phyloP scores from a whole-genome alignment of 2,113 vertebrate species.

The Sapayoa aenigma region DNA sequence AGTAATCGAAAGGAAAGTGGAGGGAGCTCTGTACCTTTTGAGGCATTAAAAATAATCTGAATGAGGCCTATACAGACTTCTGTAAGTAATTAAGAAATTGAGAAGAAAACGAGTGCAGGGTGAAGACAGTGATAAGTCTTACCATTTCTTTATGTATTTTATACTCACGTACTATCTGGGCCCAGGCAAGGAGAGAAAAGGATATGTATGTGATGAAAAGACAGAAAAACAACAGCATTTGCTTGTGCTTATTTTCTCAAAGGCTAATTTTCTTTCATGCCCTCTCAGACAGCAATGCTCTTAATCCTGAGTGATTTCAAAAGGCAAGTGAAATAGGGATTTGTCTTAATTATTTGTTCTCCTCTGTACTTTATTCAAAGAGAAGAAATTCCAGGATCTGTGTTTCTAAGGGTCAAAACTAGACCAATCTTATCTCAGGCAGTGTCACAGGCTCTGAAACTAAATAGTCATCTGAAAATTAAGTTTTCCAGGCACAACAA shows the following conservation, averaged over 20 bases:
- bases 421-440: not conserved
- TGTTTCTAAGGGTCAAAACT: not conserved
- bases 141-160: not conserved
- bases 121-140: not conserved
- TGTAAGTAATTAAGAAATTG: not conserved
- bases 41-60: not conserved
- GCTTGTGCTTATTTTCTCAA: not conserved
- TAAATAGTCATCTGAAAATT: not conserved
- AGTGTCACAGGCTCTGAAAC: not conserved
- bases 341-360: not conserved
- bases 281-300: not conserved
- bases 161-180: not conserved
- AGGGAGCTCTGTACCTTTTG: not conserved
- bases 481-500: not conserved
- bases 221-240: not conserved
- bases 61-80: not conserved
- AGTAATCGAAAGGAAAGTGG: not conserved
- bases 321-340: not conserved
- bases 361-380: not conserved
- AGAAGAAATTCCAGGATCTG: not conserved
- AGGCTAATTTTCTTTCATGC: not conserved
- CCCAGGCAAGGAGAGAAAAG: not conserved
- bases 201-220: not conserved
- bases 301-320: not conserved
- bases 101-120: not conserved